Conservation (phyloP, 2,113 vertebrate species). For the Callionymus lyra region DNA sequence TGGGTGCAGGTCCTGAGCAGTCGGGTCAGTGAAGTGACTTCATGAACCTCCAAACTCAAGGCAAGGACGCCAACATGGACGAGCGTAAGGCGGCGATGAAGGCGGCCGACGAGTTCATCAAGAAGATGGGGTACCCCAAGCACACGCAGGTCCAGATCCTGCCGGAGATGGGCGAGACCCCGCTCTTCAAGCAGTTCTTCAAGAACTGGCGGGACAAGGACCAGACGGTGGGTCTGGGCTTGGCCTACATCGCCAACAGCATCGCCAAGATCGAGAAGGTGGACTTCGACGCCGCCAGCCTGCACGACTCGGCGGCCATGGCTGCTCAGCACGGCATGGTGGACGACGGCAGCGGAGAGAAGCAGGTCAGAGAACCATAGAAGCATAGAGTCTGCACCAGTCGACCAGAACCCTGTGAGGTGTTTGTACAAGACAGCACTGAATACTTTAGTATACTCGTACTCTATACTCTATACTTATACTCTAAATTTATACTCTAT, state of each 20-base stretch:
- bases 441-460: no score
- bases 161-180: constrained; percentile 89
- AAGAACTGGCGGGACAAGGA: constrained; percentile 93
- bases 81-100: constrained; percentile 87
- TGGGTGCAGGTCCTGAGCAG: constrained; percentile 27
- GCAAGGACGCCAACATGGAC: constrained; percentile 82
- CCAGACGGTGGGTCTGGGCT: constrained; percentile 81
- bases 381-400: no score
- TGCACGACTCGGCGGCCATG: constrained; percentile 86
- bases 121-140: constrained; percentile 89
- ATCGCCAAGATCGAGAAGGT: constrained; percentile 88
- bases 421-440: no score
- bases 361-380: constrained; percentile 66
- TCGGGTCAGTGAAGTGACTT: no score
- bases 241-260: constrained; percentile 81
- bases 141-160: constrained; percentile 92
- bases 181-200: constrained; percentile 98
- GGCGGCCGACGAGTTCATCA: constrained; percentile 88
- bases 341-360: constrained; percentile 81
- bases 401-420: no score
- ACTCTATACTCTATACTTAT: no score
- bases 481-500: no score
- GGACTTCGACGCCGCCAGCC: constrained; percentile 77
- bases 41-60: constrained; percentile 56
- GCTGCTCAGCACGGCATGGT: constrained; percentile 96